Evolutionary conservation across 2,113 vertebrate species (phyloP).

Genomic region (Alaudala cheleensis): DNA sequence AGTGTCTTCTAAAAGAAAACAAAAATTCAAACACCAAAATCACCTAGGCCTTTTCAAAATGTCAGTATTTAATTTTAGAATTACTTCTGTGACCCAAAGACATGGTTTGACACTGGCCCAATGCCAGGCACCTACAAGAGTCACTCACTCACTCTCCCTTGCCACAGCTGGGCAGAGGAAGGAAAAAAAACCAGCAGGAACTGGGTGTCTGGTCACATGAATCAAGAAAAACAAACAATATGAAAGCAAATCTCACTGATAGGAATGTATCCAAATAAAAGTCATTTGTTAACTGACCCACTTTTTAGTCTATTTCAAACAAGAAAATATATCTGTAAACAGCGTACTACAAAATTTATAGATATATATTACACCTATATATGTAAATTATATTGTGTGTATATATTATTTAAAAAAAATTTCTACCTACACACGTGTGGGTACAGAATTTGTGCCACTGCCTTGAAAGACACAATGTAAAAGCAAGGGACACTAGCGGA

Average conservation of each 20-base stretch:
- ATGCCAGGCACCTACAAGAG: background rate
- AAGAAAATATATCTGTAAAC: background rate
- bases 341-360: background rate
- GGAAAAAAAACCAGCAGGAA: no score
- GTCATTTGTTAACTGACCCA: no score
- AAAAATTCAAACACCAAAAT: background rate
- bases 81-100: background rate
- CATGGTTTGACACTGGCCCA: no score
- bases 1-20: background rate
- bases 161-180: background rate
- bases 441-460: background rate
- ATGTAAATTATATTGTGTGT: background rate
- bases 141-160: background rate
- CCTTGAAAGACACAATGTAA: background rate
- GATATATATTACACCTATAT: no score
- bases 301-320: background rate
- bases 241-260: no score
- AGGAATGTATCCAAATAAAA: no score
- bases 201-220: no score
- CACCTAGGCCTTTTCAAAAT: background rate
- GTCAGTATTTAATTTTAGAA: background rate
- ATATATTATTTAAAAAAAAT: background rate
- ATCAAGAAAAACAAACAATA: no score
- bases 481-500: background rate
- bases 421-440: fast-evolving